Conservation (phyloP, 2,797 vertebrate species). For the Threskiornis aethiopicus region DNA sequence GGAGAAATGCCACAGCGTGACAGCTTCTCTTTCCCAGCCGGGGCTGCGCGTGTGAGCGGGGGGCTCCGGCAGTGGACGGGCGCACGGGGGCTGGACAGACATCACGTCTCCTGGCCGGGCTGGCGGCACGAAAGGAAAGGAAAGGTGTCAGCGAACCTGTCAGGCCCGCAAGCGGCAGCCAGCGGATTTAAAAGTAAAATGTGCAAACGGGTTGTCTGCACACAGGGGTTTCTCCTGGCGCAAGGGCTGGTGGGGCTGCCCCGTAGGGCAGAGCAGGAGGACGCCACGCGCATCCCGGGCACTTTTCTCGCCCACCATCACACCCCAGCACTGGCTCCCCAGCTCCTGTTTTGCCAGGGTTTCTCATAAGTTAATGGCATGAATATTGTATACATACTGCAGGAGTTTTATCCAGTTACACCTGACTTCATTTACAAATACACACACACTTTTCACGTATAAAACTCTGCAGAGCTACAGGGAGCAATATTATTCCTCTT, state of each 20-base stretch:
- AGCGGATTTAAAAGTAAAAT: background rate
- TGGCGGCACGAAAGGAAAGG: background rate
- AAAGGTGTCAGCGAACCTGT: background rate
- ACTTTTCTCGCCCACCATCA: background rate
- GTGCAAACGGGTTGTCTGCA: background rate
- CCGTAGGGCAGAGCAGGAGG: background rate
- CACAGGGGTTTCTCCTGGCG: background rate
- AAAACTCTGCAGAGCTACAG: background rate
- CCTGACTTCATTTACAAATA: background rate
- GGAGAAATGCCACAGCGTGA: background rate
- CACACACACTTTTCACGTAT: background rate
- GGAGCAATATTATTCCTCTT: background rate
- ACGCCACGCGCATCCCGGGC: fast-evolving
- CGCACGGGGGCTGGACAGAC: fast-evolving
- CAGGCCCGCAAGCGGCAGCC: background rate
- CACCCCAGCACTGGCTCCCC: background rate
- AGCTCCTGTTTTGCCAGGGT: background rate
- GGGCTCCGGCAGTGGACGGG: background rate
- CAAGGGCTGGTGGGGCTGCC: background rate
- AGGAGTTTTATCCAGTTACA: background rate
- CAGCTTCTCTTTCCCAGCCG: background rate
- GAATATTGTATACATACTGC: fast-evolving
- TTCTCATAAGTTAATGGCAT: fast-evolving
- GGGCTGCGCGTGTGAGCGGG: fast-evolving
- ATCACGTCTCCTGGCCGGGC: background rate